phyloP scores from a whole-genome alignment of 1,140 invertebrate genomes.

The Steinernema feltiae region DNA sequence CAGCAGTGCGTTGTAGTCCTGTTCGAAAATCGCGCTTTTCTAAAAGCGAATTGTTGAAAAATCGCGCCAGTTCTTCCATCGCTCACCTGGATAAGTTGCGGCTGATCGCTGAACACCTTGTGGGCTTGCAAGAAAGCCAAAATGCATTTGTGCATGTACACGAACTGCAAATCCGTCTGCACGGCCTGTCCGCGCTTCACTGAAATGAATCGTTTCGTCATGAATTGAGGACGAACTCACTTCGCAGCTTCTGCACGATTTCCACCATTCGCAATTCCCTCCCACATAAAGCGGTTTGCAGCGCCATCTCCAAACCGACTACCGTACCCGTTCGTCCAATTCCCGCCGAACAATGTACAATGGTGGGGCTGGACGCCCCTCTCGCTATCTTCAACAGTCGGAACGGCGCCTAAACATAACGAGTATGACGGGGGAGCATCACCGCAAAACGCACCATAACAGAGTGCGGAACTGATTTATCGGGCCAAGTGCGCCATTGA shows the following conservation, averaged over 20 bases:
- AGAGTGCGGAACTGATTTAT: conserved; percentile 25
- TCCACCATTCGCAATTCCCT: conserved; percentile 15
- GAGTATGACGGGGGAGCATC: neutral
- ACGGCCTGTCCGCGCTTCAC: conserved; percentile 23
- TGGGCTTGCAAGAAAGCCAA: neutral
- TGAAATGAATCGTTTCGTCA: neutral
- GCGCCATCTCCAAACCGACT: conserved; percentile 12
- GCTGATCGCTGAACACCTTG: neutral
- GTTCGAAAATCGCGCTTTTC: neutral
- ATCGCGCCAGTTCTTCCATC: no score
- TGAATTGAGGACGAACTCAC: conserved; percentile 16
- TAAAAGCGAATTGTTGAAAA: no score
- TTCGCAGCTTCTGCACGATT: conserved; percentile 20
- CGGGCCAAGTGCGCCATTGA: conserved; percentile 30
- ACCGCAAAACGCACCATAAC: neutral
- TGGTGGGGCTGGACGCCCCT: conserved; percentile 8
- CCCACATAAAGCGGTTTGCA: conserved; percentile 11
- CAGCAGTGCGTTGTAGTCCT: neutral
- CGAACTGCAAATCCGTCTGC: conserved; percentile 29
- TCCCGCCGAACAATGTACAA: conserved; percentile 29
- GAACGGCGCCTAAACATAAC: conserved; percentile 20
- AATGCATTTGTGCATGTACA: conserved; percentile 20
- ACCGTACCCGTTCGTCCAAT: conserved; percentile 24
- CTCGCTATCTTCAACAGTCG: conserved; percentile 21
- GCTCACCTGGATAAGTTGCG: neutral